Evolutionary conservation across 2,888 invertebrate species (phyloP).

Genomic region (Mystacides longicornis): DNA sequence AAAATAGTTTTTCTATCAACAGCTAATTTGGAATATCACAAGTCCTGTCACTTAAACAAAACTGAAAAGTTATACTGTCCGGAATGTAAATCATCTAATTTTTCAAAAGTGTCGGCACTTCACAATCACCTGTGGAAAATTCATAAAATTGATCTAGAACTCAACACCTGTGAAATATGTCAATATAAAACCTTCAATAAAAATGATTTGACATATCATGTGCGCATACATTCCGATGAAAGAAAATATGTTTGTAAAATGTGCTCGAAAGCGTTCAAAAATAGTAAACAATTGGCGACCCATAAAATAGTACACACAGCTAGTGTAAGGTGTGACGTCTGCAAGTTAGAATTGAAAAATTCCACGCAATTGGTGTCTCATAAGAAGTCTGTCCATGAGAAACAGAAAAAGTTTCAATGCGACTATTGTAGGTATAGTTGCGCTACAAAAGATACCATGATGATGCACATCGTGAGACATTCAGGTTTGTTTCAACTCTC

Average conservation of each 20-base stretch:
- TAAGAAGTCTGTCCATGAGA: slow-evolving; percentile 57
- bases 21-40: slow-evolving; percentile 57
- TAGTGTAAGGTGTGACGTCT: slow-evolving; percentile 47
- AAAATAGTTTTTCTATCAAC: slow-evolving; percentile 47
- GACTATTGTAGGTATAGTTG: slow-evolving; percentile 60
- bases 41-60: slow-evolving; percentile 52
- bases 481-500: slow-evolving; percentile 48
- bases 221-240: slow-evolving; percentile 63
- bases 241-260: slow-evolving; percentile 53
- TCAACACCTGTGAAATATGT: slow-evolving; percentile 69
- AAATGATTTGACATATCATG: slow-evolving; percentile 65
- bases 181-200: slow-evolving; percentile 64
- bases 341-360: slow-evolving; percentile 51
- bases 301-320: slow-evolving; percentile 44
- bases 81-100: slow-evolving; percentile 48
- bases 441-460: slow-evolving; percentile 56
- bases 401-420: slow-evolving; percentile 59
- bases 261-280: slow-evolving; percentile 75
- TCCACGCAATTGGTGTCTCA: slow-evolving; percentile 48
- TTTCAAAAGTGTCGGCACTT: slow-evolving; percentile 35
- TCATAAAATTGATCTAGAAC: slow-evolving; percentile 72
- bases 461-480: slow-evolving; percentile 61
- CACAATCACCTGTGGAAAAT: slow-evolving; percentile 73
- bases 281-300: slow-evolving; percentile 61
- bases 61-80: slow-evolving; percentile 47